phyloP scores from a whole-genome alignment of 2,888 invertebrate genomes.

The Microctonus aethiopoides region DNA sequence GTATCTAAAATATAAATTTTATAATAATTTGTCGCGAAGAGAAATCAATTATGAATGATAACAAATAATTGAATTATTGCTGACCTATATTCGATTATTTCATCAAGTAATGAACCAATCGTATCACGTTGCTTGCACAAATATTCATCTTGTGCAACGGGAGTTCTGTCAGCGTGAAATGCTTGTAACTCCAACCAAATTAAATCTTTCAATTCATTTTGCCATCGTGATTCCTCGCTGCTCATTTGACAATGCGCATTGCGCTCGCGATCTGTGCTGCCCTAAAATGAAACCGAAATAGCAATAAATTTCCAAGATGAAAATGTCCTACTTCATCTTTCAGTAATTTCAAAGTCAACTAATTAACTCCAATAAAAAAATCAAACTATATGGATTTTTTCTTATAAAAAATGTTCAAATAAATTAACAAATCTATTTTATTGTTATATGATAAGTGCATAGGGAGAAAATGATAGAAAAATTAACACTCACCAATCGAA shows the following conservation, averaged over 20 bases:
- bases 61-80: neutral
- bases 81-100: conserved; percentile 82
- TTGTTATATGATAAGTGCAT: neutral
- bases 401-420: too few species aligned
- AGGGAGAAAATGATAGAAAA: neutral
- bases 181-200: conserved; percentile 94
- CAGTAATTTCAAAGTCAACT: too few species aligned
- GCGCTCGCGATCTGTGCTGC: conserved; percentile 75
- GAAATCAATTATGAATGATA: neutral
- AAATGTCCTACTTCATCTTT: too few species aligned
- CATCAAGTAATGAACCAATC: conserved; percentile 77
- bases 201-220: conserved; percentile 88
- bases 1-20: conserved; percentile 44
- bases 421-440: too few species aligned
- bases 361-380: too few species aligned
- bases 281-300: conserved; percentile 60
- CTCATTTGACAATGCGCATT: conserved; percentile 74
- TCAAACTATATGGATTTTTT: too few species aligned
- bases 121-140: conserved; percentile 79
- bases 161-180: conserved; percentile 79
- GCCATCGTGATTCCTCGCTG: conserved; percentile 88
- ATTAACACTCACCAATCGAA: conserved; percentile 51
- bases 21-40: neutral
- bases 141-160: conserved; percentile 82
- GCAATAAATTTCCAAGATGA: neutral